Evolutionary conservation across 2,888 invertebrate genomes (phyloP), one percentile per base, ranked within the genome.

Genomic region (Lasius fuliginosus): DNA sequence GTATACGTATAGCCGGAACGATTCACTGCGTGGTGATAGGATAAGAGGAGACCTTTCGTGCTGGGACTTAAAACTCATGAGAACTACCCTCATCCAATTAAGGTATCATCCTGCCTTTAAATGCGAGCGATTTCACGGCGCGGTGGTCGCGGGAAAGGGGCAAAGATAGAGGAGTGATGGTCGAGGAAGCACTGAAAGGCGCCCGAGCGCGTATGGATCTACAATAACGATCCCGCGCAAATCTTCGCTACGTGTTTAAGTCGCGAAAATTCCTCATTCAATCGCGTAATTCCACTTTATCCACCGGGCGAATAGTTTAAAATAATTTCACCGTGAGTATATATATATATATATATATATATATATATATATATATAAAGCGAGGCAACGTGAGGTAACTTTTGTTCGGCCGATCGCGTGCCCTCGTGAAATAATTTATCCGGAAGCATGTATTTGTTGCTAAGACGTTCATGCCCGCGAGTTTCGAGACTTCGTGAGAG

Each of bases 81-180:
- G 85, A 88, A 85, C 85, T 83, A 88, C 83, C 87, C 85, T 84
- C 86, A 82, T 88, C 88, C 88, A 90, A 90, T 90, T 90, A 90
- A 83, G 75, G 76, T 85, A 87, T 88, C 87, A 85, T 89, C 76
- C 75, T 68, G 69, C 82, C 64, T 83, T 68, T 40, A 62, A 79
- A 71, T 62, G 58, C 83, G 79, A 60, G 58, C 75, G 82, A 40
- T 83, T 76, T 68, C 58, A 77, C 46, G 58, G 23, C 46, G 49
- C 36, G 69, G 62, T 1, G 69, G 36, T n/a, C 53, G 62, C 30
- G 30, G 40, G 49, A 53, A 53, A 36, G 65, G 33, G 71, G 53
- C 33, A n/a, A 58, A 53, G 58, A 40, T 18, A 53, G 67, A 53
- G 33, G 23, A 46, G n/a, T 3, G 40, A 60, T 15, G 53, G 67